Conservation (phyloP, 2,888 invertebrate species). For the Brassicogethes aeneus region DNA sequence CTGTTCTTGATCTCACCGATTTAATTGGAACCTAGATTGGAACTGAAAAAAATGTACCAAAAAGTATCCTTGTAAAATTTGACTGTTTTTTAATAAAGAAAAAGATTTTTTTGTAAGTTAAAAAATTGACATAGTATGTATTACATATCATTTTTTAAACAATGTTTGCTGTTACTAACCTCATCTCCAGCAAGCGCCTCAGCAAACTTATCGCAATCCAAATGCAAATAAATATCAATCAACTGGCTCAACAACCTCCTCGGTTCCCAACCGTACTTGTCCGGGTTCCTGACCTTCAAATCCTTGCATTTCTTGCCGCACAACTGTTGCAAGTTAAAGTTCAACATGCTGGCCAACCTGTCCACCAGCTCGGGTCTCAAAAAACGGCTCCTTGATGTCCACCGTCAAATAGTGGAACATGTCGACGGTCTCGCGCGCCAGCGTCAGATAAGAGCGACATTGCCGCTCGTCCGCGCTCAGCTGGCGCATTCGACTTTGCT, state of each 20-base stretch:
- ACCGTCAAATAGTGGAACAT: slow-evolving; percentile 96
- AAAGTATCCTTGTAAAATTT: too few relatives aligned
- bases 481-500: slow-evolving; percentile 68
- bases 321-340: slow-evolving; percentile 93
- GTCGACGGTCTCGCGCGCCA: slow-evolving; percentile 93
- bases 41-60: too few relatives aligned
- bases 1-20: too few relatives aligned
- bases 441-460: slow-evolving; percentile 81
- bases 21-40: too few relatives aligned
- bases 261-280: slow-evolving; percentile 97
- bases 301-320: slow-evolving; percentile 94
- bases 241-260: slow-evolving; percentile 82
- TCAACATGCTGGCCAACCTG: slow-evolving; percentile 89
- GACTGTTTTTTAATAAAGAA: too few relatives aligned
- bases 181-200: slow-evolving; percentile 93
- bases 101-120: too few relatives aligned
- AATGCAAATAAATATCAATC: slow-evolving; percentile 93
- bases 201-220: slow-evolving; percentile 86
- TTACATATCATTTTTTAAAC: too few relatives aligned
- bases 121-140: too few relatives aligned
- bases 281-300: slow-evolving; percentile 84
- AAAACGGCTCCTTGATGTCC: slow-evolving; percentile 91
- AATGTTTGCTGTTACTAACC: too few relatives aligned
- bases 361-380: slow-evolving; percentile 88
- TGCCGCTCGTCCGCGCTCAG: slow-evolving; percentile 74